A percentile compares a stretch with the other conserved stretches of the same genome.
Conservation (phyloP, 2,797 vertebrate species). For the Premnoplex brunnescens region DNA sequence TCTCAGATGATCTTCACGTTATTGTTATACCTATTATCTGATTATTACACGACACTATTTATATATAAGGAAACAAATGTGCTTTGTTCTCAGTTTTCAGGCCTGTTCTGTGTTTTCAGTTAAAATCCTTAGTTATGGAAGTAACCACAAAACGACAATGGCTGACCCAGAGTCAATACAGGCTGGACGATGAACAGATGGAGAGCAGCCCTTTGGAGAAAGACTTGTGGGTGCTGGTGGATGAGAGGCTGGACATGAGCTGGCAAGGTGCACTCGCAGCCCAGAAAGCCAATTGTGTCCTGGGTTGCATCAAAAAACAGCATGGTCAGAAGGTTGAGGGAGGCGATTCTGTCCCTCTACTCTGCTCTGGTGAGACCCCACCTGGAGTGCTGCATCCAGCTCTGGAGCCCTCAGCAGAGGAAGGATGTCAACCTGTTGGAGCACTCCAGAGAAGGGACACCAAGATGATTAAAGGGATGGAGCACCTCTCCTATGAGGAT, state of each 20-base stretch:
- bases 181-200: not conserved
- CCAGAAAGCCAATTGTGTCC: not conserved
- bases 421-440: not conserved
- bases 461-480: not conserved
- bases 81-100: not conserved
- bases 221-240: not conserved
- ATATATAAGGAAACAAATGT: not conserved
- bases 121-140: not conserved
- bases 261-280: not conserved
- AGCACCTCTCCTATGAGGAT: not conserved
- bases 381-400: not conserved
- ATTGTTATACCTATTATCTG: slow-evolving; percentile 4
- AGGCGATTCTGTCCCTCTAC: not conserved
- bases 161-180: not conserved
- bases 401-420: not conserved
- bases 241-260: not conserved
- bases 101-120: not conserved
- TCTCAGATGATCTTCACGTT: not conserved
- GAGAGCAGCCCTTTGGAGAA: not conserved
- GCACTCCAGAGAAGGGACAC: not conserved
- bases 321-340: accelerated
- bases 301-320: not conserved
- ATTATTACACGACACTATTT: slow-evolving; percentile 10
- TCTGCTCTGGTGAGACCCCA: not conserved
- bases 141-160: accelerated